Evolutionary conservation across 2,888 invertebrate genomes (phyloP).

Genomic region (Kryphioiulus occultus): DNA sequence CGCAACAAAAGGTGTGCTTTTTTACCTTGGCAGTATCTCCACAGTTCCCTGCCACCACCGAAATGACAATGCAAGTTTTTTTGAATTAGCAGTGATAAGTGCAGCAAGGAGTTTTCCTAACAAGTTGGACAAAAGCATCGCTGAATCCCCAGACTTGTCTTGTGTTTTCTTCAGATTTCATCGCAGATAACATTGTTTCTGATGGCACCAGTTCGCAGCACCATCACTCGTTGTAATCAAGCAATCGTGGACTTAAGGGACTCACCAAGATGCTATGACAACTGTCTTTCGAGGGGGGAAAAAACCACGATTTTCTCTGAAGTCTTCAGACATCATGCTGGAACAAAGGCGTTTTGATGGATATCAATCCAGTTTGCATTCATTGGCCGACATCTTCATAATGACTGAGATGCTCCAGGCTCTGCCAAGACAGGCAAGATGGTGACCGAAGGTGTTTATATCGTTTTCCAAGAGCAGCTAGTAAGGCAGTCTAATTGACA

Average conservation of each 20-base stretch:
- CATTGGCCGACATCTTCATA: conserved; percentile 32
- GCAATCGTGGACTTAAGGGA: conserved; percentile 35
- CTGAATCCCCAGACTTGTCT: conserved; percentile 42
- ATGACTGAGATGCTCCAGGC: background rate
- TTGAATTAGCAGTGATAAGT: conserved; percentile 50
- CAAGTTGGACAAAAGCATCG: conserved; percentile 33
- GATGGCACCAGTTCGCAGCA: conserved; percentile 37
- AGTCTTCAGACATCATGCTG: background rate
- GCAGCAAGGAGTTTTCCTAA: conserved; percentile 39
- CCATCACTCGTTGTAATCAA: conserved; percentile 47
- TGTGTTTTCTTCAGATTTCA: conserved; percentile 44
- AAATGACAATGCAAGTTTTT: conserved; percentile 46
- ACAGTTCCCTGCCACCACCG: conserved; percentile 28
- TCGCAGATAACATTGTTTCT: conserved; percentile 44
- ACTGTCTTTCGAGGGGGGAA: background rate
- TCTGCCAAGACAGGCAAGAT: background rate
- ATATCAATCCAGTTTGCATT: conserved; percentile 27
- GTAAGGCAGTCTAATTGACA: background rate
- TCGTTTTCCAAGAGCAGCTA: conserved; percentile 14
- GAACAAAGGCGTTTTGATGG: conserved; percentile 8
- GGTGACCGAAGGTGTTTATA: background rate
- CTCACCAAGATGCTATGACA: conserved; percentile 5
- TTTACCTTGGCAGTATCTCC: background rate
- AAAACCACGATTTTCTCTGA: background rate
- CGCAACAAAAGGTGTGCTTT: background rate